Conservation (phyloP, 2,797 vertebrate genomes). For the Manis crassicaudata region DNA sequence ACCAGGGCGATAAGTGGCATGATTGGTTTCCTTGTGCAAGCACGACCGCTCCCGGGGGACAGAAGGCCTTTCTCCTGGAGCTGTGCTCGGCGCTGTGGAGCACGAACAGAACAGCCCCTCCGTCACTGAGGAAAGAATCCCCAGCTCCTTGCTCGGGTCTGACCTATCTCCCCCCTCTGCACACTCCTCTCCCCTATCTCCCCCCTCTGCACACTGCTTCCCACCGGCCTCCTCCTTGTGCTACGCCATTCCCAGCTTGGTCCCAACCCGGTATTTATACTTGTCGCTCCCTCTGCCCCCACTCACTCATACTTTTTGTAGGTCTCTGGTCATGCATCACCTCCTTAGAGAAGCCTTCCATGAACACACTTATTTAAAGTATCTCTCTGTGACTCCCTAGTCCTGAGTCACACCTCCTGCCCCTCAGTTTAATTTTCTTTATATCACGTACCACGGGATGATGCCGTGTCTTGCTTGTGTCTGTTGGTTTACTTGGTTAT, state of each 20-base stretch:
- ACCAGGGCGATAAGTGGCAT: slow-evolving; percentile 72
- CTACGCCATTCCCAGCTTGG: background rate
- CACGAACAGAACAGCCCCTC: background rate
- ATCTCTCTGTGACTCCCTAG: no score
- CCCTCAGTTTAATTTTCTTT: background rate
- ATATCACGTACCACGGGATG: accelerated
- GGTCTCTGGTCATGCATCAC: background rate
- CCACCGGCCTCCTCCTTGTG: accelerated
- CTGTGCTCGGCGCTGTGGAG: background rate
- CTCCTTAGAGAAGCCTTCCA: background rate
- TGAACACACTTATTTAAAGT: background rate
- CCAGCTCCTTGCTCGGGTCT: background rate
- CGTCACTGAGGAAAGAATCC: background rate
- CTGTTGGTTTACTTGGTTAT: background rate
- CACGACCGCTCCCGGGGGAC: background rate
- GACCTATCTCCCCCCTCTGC: background rate
- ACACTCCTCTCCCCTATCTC: background rate
- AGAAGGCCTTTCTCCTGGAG: slow-evolving; percentile 38
- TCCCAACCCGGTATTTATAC: background rate
- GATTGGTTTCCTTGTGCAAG: slow-evolving; percentile 72
- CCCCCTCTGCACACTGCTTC: background rate
- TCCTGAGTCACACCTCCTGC: no score
- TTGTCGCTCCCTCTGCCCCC: background rate
- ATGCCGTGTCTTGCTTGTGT: background rate
- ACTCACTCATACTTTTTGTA: background rate